These are phyloP conservation scores for Timema cristinae DNA, from an alignment of 2,888 invertebrate genomes.

Conservation along the genomic window DNA sequence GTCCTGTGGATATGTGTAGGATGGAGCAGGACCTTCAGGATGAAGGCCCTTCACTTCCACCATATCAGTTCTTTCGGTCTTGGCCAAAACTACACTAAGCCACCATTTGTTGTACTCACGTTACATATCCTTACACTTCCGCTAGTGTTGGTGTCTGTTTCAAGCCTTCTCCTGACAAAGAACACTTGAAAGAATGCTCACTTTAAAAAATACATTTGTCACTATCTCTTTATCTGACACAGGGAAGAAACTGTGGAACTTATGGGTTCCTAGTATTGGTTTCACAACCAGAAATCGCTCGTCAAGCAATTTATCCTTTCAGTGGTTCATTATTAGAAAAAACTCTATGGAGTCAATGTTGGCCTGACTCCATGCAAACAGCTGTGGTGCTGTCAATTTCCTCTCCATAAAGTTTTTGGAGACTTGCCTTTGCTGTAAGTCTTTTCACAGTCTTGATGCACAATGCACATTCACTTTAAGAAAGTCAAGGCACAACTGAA, in stretches of 20 bases:
- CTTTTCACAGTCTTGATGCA: too few species aligned
- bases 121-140: neutral
- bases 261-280: conserved; percentile 10
- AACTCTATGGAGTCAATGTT: neutral
- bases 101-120: neutral
- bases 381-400: conserved; percentile 7
- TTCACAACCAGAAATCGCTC: conserved; percentile 9
- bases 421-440: neutral
- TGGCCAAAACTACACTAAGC: too few species aligned
- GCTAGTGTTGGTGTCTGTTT: neutral
- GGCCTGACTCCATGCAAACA: neutral
- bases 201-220: neutral
- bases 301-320: neutral
- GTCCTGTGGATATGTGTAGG: too few species aligned
- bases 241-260: neutral
- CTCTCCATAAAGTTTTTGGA: neutral
- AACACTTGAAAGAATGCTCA: neutral
- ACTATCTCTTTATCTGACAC: neutral
- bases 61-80: too few species aligned
- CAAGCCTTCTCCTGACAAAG: neutral
- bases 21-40: too few species aligned
- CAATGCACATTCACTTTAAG: too few species aligned
- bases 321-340: neutral
- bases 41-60: too few species aligned
- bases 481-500: too few species aligned